Evolutionary conservation across 2,113 vertebrate species (phyloP).

Genomic region (Ictidomys tridecemlineatus): DNA sequence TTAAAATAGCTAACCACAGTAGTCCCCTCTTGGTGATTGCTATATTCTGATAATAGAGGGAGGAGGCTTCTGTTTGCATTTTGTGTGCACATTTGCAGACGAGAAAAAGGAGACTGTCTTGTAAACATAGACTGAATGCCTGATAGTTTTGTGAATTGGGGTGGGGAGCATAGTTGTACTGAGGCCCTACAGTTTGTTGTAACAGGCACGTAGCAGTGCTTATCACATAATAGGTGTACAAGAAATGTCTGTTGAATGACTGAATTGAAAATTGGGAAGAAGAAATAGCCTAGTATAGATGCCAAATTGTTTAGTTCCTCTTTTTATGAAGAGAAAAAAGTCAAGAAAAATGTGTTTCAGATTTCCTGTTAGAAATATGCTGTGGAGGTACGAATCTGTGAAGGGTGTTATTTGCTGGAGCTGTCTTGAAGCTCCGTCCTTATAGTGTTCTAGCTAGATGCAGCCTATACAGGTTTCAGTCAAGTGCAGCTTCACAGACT

Average conservation of each 20-base stretch:
- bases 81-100: background rate
- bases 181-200: background rate
- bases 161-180: background rate
- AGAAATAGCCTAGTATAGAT: background rate
- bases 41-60: background rate
- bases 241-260: slow-evolving; percentile 6
- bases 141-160: background rate
- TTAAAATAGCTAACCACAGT: slow-evolving; percentile 43
- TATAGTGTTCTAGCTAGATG: background rate
- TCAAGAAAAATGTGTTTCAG: background rate
- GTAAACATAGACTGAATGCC: background rate
- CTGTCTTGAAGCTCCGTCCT: background rate
- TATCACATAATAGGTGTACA: background rate
- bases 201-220: background rate
- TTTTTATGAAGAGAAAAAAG: background rate
- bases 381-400: background rate
- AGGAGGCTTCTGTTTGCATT: background rate
- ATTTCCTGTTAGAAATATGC: background rate
- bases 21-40: slow-evolving; percentile 1
- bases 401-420: background rate
- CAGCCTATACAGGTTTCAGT: background rate
- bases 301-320: background rate
- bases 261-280: background rate
- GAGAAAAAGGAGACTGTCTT: background rate
- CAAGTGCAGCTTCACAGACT: background rate